phyloP scores from a whole-genome alignment of 2,888 invertebrate species.

The Harpalus rubripes region DNA sequence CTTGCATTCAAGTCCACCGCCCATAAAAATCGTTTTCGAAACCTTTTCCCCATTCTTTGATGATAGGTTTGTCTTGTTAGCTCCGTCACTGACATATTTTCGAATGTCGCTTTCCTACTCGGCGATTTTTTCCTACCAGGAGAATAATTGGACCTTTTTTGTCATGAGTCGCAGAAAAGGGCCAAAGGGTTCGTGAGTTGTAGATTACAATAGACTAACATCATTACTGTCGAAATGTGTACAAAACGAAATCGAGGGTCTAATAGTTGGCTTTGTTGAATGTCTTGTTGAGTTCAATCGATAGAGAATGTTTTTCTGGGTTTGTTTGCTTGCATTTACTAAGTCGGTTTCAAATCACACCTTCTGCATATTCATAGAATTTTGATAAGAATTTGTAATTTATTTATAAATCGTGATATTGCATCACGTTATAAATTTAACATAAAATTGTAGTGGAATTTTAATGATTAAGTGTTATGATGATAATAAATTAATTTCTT shows the following conservation, averaged over 20 bases:
- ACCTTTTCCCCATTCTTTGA: background rate
- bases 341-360: background rate
- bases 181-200: background rate
- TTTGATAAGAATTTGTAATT: no score
- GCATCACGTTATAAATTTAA: no score
- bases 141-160: slow-evolving; percentile 32
- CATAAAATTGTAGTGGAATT: no score
- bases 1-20: slow-evolving; percentile 9
- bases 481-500: no score
- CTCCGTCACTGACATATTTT: background rate
- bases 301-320: slow-evolving; percentile 14
- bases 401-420: no score
- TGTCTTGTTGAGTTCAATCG: slow-evolving; percentile 18
- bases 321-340: background rate
- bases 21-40: slow-evolving; percentile 11
- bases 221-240: slow-evolving; percentile 1
- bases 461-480: no score
- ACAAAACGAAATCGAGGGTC: background rate
- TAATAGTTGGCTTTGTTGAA: slow-evolving; percentile 30
- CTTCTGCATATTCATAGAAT: background rate
- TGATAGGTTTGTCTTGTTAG: slow-evolving; percentile 4
- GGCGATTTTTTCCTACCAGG: slow-evolving; percentile 15
- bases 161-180: background rate
- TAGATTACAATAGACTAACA: slow-evolving; percentile 13
- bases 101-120: background rate